Evolutionary conservation across 2,113 vertebrate species (phyloP), one percentile per base, ranked within the genome.

Genomic region (Empidonax alnorum): DNA sequence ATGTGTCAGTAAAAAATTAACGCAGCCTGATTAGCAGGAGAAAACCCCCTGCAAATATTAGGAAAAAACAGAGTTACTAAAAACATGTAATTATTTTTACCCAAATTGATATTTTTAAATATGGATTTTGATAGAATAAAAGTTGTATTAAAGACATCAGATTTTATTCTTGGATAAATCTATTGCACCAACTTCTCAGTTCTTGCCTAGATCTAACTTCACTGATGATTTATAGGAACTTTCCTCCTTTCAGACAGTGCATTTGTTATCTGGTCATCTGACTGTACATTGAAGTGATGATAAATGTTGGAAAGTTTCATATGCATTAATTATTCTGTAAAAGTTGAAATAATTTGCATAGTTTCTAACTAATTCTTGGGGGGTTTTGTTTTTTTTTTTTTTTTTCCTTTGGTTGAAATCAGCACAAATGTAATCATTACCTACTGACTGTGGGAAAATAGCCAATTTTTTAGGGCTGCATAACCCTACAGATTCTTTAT

Each of bases 341-440:
- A 76, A 72, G 8, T 53, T 3, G 46, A 62, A 88, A 44, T 84
- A 6, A 73, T 68, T 58, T 22, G 3, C 31, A 12, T 27, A 28
- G 3, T 58, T 61, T 56, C 44, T 25, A 19, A 19, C 10, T 14
- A 42, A 18, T 20, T 37, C 23, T 56, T 37, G 1, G 24, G 23
- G 27, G 1, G 2, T n/a, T n/a, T n/a, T 0, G 0, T 50, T 47
- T 49, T 4, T 23, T 49, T 27, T 52, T 52, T 52, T 52, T 50
- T 27, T 50, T 31, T 2, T 50, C 19, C 71, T 39, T 87, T 71
- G 33, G 24, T 41, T 74, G 39, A 93, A 58, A 14, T 89, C 73
- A 18, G 20, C 63, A 7, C 85, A 52, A 42, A 37, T 46, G 17
- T 58, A 59, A 71, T 55, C 3, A 23, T 85, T 49, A 55, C 12